Evolutionary conservation across 2,113 vertebrate species (phyloP).

Genomic region (Aviceda subcristata): DNA sequence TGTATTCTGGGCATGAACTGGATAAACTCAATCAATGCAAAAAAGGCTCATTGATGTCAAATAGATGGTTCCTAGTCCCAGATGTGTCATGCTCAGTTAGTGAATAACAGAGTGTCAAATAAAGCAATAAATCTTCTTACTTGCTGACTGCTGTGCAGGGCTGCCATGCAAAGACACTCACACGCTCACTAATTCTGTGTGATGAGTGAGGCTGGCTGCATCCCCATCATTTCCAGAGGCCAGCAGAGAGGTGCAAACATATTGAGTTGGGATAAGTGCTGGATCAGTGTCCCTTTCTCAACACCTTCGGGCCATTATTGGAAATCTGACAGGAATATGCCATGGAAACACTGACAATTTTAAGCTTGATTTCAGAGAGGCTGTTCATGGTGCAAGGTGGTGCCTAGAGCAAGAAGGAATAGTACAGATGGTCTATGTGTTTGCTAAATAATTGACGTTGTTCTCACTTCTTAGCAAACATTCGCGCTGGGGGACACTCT

Average conservation of each 20-base stretch:
- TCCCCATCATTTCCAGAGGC: conserved; percentile 44
- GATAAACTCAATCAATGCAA: conserved; percentile 59
- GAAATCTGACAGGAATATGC: conserved; percentile 61
- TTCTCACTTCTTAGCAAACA: background rate
- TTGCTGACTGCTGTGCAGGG: conserved; percentile 75
- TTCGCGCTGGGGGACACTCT: background rate
- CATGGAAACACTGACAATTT: conserved; percentile 33
- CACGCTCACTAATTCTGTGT: conserved; percentile 71
- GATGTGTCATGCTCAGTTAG: conserved; percentile 82
- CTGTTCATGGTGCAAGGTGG: background rate
- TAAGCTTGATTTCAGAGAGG: background rate
- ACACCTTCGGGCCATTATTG: conserved; percentile 20
- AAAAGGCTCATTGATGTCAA: conserved; percentile 74
- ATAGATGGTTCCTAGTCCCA: conserved; percentile 78
- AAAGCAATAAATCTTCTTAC: conserved; percentile 91
- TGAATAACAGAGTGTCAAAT: conserved; percentile 79
- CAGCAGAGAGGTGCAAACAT: conserved; percentile 63
- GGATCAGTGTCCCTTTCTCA: conserved; percentile 16
- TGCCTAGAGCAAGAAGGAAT: background rate
- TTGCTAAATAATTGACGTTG: background rate
- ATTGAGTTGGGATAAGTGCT: conserved; percentile 44
- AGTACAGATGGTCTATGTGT: background rate
- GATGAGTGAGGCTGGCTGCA: conserved; percentile 71
- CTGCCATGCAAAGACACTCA: conserved; percentile 49
- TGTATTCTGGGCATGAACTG: conserved; percentile 42